Base-by-base conservation (phyloP, 1,140 invertebrate species). In the Lepeophtheirus salmonis region DNA sequence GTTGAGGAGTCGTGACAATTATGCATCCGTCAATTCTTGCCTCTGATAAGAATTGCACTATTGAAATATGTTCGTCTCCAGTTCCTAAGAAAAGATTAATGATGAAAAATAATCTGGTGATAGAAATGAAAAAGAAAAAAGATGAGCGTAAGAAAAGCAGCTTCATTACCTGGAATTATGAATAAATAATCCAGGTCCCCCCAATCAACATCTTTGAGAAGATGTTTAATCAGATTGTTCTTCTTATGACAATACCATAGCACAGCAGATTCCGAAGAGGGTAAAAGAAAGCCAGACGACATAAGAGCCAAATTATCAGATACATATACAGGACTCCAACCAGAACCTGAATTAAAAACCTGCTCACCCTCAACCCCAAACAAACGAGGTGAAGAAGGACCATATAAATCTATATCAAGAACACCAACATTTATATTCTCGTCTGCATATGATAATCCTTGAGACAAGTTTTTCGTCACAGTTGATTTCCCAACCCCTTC, bases 401-500 rank as follows among this genome's bases (percentile, higher is more conserved):
- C 90, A 74, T 89, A 94, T 63, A 96, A 86, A 71, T 96, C 90
- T 50, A 92, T 81, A 71, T 95, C 90, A 57, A 95, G 49, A 2
- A 60, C 25, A 55, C 74, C 77, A 71, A 84, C 83, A 77, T 86
- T 85, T 69, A 71, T 77, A 24, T 84, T 77, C 56, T 73, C 70
- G 70, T 80, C 75, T 53, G 23, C 16, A 22, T 68, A 73, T 26
- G 91, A 86, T 51, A 97, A 71, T 41, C 78, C 80, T 66, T 89
- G 79, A 16, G 87, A 83, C 30, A 97, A 68, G 55, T 90, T 79
- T 0, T 84, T 82, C 24, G 89, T 87, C n/a, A 97, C 77, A 16
- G 89, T 92, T 65, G 86, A 91, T 73, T 97, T 97, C 13, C 94
- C 94, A 22, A 97, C 94, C 48, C 94, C 94, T 1, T 94, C 94